Evolutionary conservation across 2,888 invertebrate species (phyloP).

Genomic region (Nymphalis c-album): DNA sequence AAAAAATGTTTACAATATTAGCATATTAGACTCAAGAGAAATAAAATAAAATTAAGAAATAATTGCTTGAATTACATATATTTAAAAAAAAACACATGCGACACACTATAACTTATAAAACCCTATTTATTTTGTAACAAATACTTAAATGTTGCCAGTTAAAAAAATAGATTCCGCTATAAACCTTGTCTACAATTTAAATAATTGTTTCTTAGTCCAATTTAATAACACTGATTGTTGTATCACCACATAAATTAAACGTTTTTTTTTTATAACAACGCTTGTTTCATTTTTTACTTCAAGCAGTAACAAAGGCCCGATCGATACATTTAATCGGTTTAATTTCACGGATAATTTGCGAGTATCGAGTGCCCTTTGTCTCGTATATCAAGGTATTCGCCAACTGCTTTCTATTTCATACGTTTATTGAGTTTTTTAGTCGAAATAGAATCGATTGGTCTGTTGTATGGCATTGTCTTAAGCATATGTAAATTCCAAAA

Average conservation of each 20-base stretch:
- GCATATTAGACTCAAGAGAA: too few species aligned
- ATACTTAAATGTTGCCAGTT: too few species aligned
- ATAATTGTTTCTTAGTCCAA: not conserved
- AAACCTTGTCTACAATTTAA: not conserved
- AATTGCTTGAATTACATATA: too few species aligned
- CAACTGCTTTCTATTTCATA: slow-evolving; percentile 2
- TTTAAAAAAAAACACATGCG: too few species aligned
- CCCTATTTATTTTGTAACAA: too few species aligned
- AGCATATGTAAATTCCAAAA: too few species aligned
- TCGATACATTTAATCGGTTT: slow-evolving; percentile 43
- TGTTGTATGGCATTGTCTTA: too few species aligned
- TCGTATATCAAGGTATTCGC: slow-evolving; percentile 31
- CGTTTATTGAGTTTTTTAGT: not conserved
- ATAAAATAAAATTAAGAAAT: too few species aligned
- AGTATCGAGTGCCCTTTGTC: slow-evolving; percentile 56
- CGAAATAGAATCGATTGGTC: not conserved
- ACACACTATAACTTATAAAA: too few species aligned
- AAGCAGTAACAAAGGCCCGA: slow-evolving; percentile 16
- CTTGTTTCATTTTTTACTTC: slow-evolving; percentile 13
- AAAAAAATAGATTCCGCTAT: too few species aligned
- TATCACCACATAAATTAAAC: slow-evolving; percentile 1
- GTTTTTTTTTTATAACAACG: not conserved
- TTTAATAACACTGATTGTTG: slow-evolving; percentile 6
- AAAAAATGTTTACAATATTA: too few species aligned
- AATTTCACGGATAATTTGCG: slow-evolving; percentile 62